Evolutionary conservation across 2,888 invertebrate species (phyloP).

Genomic region (Hydrotaea diabolus): DNA sequence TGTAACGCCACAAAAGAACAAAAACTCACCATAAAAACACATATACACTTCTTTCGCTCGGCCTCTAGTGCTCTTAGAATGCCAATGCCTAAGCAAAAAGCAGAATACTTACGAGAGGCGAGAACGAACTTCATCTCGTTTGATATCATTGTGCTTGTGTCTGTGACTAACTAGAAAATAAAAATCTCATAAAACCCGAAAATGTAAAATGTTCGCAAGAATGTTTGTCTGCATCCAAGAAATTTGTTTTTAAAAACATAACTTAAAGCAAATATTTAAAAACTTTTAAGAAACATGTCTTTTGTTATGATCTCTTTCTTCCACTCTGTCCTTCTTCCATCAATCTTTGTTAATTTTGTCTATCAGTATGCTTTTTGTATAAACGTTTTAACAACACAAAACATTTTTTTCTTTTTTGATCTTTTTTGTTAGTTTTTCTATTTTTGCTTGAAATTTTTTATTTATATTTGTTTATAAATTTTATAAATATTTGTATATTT

Average conservation of each 20-base stretch:
- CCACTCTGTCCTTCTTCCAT: constrained; percentile 5
- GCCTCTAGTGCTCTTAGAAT: background rate
- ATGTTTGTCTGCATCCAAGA: background rate
- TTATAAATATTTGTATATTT: constrained; percentile 36
- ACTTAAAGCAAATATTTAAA: background rate
- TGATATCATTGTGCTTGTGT: constrained; percentile 20
- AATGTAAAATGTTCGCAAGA: background rate
- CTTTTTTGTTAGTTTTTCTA: constrained; percentile 39
- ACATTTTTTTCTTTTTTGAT: constrained; percentile 44
- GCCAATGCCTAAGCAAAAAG: no score
- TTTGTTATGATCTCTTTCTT: constrained; percentile 30
- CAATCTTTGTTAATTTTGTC: background rate
- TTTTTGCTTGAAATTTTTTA: constrained; percentile 41
- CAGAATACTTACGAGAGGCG: background rate
- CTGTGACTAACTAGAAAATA: background rate
- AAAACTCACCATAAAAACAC: background rate
- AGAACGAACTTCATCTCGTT: background rate
- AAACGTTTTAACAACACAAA: constrained; percentile 63
- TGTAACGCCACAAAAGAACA: constrained; percentile 53
- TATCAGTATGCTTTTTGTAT: constrained; percentile 3
- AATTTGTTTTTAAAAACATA: constrained; percentile 2
- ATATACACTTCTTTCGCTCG: no score
- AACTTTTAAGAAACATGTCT: constrained; percentile 9
- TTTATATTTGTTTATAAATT: constrained; percentile 43
- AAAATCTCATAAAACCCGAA: constrained; percentile 10